phyloP scores from a whole-genome alignment of 2,113 vertebrate genomes.

The Brachirus orientalis region DNA sequence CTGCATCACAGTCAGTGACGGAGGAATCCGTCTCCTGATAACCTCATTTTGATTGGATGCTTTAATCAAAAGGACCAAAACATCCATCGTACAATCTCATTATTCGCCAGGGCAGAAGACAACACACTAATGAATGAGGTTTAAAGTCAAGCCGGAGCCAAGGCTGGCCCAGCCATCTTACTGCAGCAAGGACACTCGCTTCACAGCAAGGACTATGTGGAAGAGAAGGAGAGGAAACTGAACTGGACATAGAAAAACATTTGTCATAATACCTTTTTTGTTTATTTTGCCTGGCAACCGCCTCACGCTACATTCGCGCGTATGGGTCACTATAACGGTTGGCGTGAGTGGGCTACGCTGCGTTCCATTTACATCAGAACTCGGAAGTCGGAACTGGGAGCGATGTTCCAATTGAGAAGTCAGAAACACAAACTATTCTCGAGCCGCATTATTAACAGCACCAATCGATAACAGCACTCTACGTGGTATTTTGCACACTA shows the following conservation, averaged over 20 bases:
- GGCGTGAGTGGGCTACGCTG: too few relatives aligned
- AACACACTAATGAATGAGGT: conserved; percentile 68
- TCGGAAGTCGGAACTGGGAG: too few relatives aligned
- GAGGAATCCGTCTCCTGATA: conserved; percentile 50
- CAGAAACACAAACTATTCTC: too few relatives aligned
- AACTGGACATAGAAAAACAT: background rate
- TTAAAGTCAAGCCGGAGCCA: conserved; percentile 62
- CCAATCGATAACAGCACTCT: too few relatives aligned
- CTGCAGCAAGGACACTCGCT: background rate
- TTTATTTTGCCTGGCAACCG: background rate
- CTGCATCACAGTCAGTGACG: conserved; percentile 38
- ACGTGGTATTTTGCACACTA: too few relatives aligned
- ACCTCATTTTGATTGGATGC: conserved; percentile 69
- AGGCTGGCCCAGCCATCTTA: too few relatives aligned
- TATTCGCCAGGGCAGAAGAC: conserved; percentile 53
- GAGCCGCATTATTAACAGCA: too few relatives aligned
- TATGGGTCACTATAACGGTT: background rate
- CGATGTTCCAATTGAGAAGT: too few relatives aligned
- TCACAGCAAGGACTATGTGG: conserved; percentile 26
- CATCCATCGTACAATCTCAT: conserved; percentile 66
- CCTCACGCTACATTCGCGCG: too few relatives aligned
- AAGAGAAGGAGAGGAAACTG: conserved; percentile 1
- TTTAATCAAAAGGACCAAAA: conserved; percentile 67
- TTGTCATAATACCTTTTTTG: too few relatives aligned
- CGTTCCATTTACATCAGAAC: too few relatives aligned